Base-by-base conservation (phyloP, 2,888 invertebrate genomes). In the Calameuta idolon region DNA sequence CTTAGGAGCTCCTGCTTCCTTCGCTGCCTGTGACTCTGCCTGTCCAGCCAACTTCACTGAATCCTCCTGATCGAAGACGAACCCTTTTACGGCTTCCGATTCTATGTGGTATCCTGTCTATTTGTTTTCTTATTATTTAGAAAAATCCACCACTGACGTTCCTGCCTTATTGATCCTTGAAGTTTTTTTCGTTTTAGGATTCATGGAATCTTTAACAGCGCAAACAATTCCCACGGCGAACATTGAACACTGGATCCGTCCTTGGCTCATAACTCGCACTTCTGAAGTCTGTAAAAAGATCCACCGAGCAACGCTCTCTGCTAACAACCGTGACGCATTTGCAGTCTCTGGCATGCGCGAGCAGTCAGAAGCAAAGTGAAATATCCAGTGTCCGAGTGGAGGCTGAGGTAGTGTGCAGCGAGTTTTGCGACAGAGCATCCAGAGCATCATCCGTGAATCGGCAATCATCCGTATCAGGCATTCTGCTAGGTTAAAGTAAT, bases 191-290 rank as follows among this genome's bases (percentile, higher is more conserved):
- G 5, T 55, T 55, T 23, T 23, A 23, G 55, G 23, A 23, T 55
- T 23, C 55, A 23, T 1, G 55, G 55, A 55, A 55, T 9, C 23
- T 55, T 55, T 55, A 23, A 55, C 55, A 1, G 23, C 2, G 23
- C 55, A 55, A 55, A 23, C 2, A 23, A 55, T 55, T 55, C 55
- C 55, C 55, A 55, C 55, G 55, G 55, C 23, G 23, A 55, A 55
- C 9, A 55, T 23, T 55, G 55, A 55, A 55, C 55, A 55, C 23
- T 55, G 23, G 31, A 1, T 3, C 31, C 84, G 86, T 81, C 87
- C 87, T 87, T 86, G 86, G 85, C 85, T 85, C 86, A 82, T 85
- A 84, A 85, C 85, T 84, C 83, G 85, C 82, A 83, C 85, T 81
- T 83, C 85, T 83, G 76, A 81, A 83, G 85, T 84, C 83, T 84